Evolutionary conservation across 2,888 invertebrate genomes (phyloP).

Genomic region (Tortricodes alternella): DNA sequence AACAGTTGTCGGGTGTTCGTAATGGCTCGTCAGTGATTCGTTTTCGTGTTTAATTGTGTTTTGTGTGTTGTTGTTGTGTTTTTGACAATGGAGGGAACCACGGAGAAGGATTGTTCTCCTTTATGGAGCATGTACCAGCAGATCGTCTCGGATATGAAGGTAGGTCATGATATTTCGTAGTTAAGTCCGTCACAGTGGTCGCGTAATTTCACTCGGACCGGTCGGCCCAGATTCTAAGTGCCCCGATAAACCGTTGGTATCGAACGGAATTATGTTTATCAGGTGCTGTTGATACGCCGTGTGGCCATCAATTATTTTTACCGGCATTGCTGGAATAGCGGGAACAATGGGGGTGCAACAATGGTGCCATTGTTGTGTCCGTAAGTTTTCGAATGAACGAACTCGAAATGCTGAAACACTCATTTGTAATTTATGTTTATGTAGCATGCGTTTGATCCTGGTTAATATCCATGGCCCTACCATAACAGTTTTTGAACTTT

Average conservation of each 20-base stretch:
- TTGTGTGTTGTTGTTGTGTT: constrained; percentile 55
- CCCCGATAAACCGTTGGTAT: constrained; percentile 54
- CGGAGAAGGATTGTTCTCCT: constrained; percentile 93
- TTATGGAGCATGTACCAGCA: constrained; percentile 97
- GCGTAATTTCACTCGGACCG: constrained; percentile 39
- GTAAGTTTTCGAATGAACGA: background rate
- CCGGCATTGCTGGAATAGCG: background rate
- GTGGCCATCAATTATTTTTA: constrained; percentile 15
- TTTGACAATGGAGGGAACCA: constrained; percentile 86
- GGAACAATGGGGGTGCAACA: background rate
- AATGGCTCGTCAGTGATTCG: constrained; percentile 61
- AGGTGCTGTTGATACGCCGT: constrained; percentile 33
- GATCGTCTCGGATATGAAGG: constrained; percentile 98
- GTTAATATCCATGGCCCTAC: no score
- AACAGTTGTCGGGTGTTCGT: constrained; percentile 61
- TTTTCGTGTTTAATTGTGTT: constrained; percentile 57
- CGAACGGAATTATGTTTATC: constrained; percentile 51
- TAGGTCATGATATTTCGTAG: constrained; percentile 72
- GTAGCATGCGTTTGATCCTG: no score
- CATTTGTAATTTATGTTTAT: no score
- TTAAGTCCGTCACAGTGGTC: constrained; percentile 18
- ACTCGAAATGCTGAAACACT: no score
- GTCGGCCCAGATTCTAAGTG: constrained; percentile 53
- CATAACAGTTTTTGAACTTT: no score
- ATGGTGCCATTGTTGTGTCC: background rate